A percentile compares a stretch with the other conserved stretches of the same genome.
Conservation (phyloP, 37 sponge, comb jelly and placozoan genomes). For the Amphimedon queenslandica region DNA sequence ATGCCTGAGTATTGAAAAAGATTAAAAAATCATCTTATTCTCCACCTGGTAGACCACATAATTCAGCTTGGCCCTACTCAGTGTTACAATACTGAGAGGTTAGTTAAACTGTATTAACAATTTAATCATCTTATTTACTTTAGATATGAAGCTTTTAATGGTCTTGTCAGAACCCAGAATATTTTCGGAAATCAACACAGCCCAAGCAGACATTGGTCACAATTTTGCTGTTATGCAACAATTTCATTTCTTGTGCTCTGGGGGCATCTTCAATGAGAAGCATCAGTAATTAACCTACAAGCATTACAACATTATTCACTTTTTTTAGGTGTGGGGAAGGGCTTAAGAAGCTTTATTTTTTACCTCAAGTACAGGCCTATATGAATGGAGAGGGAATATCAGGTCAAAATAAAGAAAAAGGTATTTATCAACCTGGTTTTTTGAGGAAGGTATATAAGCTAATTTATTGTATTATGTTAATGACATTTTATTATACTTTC, state of each 20-base stretch:
- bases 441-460: neutral
- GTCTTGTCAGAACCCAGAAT: constrained; percentile 21
- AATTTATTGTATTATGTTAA: neutral
- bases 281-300: neutral
- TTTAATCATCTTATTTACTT: too few species aligned
- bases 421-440: constrained; percentile 1
- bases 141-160: constrained; percentile 53
- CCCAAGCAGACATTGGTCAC: constrained; percentile 46
- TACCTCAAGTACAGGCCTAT: neutral
- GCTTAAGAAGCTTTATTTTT: neutral
- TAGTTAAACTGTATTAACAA: neutral
- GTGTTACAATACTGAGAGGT: constrained; percentile 55
- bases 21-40: constrained; percentile 36
- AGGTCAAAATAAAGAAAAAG: neutral
- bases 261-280: constrained; percentile 3
- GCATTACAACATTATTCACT: neutral
- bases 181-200: constrained; percentile 36
- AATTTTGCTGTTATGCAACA: constrained; percentile 9
- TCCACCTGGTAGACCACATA: constrained; percentile 37
- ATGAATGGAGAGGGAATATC: neutral
- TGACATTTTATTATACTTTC: neutral
- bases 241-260: constrained; percentile 12
- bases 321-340: neutral
- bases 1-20: constrained; percentile 9
- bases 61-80: constrained; percentile 34